Conservation (phyloP, 2,797 vertebrate species). For the Calcarius lapponicus region DNA sequence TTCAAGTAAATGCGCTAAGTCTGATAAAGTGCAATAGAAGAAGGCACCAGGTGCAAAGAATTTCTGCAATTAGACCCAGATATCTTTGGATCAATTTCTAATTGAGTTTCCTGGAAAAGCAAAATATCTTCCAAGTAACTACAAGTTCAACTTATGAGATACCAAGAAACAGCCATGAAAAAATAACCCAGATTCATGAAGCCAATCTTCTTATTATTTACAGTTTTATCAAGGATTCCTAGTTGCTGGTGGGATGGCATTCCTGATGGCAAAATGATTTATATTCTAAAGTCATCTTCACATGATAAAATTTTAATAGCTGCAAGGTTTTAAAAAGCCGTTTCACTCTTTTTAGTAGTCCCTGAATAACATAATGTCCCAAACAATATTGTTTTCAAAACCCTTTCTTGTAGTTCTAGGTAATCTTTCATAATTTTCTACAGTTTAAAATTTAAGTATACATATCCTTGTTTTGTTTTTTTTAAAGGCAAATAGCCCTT, state of each 20-base stretch:
- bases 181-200: neutral
- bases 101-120: neutral
- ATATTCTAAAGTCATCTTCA: neutral
- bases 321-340: neutral
- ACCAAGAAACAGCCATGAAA: neutral
- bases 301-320: neutral
- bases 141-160: neutral
- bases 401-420: neutral
- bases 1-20: neutral
- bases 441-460: neutral
- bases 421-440: neutral
- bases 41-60: neutral
- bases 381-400: neutral
- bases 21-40: neutral
- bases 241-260: neutral
- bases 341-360: neutral
- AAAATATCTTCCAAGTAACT: neutral
- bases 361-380: neutral
- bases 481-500: neutral
- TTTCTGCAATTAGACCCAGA: neutral
- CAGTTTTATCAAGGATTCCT: neutral
- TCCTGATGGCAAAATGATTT: neutral
- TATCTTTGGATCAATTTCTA: neutral
- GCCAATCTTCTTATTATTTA: neutral
- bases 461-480: fast-evolving